A percentile compares a stretch with the other conserved stretches of the same genome.
phyloP scores from a whole-genome alignment of 2,888 invertebrate genomes.

The Ophioninae sp. region DNA sequence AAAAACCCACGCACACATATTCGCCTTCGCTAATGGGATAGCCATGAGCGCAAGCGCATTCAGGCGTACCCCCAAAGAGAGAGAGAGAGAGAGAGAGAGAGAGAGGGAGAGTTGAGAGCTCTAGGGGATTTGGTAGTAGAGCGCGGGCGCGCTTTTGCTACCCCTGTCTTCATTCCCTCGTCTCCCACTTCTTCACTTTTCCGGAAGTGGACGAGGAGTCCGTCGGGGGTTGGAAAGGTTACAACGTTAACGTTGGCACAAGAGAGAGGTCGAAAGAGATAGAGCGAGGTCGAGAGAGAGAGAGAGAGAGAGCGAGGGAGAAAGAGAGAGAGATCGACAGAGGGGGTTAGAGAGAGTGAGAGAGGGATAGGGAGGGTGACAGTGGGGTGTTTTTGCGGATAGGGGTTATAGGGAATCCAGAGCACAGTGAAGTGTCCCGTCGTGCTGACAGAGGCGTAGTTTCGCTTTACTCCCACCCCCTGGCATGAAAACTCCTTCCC shows the following conservation, averaged over 20 bases:
- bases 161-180: slow-evolving; percentile 7
- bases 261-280: slow-evolving; percentile 4
- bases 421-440: slow-evolving; percentile 49
- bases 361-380: slow-evolving; percentile 25
- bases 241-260: slow-evolving; percentile 43
- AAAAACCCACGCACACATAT: slow-evolving; percentile 14
- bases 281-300: slow-evolving; percentile 50
- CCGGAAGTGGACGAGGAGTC: slow-evolving; percentile 60
- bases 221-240: slow-evolving; percentile 50
- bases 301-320: slow-evolving; percentile 51
- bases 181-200: slow-evolving; percentile 30
- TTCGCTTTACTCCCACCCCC: slow-evolving; percentile 13
- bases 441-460: slow-evolving; percentile 51
- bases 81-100: slow-evolving; percentile 15
- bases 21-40: slow-evolving; percentile 8
- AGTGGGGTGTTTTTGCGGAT: slow-evolving; percentile 7
- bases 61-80: slow-evolving; percentile 12
- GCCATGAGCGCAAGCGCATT: slow-evolving; percentile 39
- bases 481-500: not conserved
- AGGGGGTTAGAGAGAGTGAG: slow-evolving; percentile 50
- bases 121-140: slow-evolving; percentile 57
- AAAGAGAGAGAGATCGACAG: slow-evolving; percentile 31
- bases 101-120: slow-evolving; percentile 17
- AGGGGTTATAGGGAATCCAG: slow-evolving; percentile 44
- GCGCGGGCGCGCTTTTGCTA: slow-evolving; percentile 55